phyloP scores from a whole-genome alignment of 2,888 invertebrate genomes.

The Nomada fucata region DNA sequence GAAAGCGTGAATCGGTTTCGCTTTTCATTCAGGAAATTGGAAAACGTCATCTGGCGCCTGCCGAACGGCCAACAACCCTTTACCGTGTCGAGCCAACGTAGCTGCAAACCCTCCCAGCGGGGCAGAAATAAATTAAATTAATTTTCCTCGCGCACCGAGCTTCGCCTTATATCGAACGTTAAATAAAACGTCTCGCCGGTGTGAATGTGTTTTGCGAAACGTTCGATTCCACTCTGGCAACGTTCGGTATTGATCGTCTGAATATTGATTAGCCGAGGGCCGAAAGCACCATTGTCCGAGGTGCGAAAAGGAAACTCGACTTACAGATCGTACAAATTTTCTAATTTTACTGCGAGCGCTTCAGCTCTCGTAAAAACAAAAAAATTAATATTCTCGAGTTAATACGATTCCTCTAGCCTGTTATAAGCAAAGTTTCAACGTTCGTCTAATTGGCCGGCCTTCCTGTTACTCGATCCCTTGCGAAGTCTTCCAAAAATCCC shows the following conservation, averaged over 20 bases:
- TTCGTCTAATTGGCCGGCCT: no score
- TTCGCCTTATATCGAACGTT: not conserved
- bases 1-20: conserved; percentile 77
- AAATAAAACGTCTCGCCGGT: not conserved
- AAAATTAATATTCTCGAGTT: no score
- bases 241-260: not conserved
- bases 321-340: no score
- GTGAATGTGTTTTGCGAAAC: not conserved
- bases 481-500: not conserved
- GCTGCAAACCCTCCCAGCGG: conserved; percentile 74
- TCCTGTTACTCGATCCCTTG: no score
- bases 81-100: conserved; percentile 53
- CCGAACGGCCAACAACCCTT: conserved; percentile 75
- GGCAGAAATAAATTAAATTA: conserved; percentile 79
- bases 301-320: not conserved
- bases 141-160: conserved; percentile 65
- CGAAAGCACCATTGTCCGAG: not conserved
- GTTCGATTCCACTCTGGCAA: not conserved
- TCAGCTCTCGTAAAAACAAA: no score
- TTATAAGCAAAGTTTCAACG: no score
- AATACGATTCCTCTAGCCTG: no score
- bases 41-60: conserved; percentile 81
- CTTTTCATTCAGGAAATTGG: conserved; percentile 81
- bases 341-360: no score
- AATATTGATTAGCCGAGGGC: not conserved